phyloP scores from a whole-genome alignment of 2,113 vertebrate genomes.

The Podarcis muralis region DNA sequence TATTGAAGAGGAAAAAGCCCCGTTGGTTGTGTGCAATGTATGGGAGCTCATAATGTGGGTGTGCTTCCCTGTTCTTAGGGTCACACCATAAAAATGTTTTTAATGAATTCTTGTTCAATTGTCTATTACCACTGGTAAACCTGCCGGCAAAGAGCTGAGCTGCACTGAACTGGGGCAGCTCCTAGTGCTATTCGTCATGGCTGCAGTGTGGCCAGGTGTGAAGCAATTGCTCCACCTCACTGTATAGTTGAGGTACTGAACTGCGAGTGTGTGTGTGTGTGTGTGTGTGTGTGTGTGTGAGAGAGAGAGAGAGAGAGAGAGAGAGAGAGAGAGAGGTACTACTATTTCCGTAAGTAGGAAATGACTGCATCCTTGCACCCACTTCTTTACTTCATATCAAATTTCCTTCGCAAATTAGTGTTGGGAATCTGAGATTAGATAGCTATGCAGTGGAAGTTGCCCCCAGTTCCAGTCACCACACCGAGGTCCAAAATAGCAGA shows the following conservation, averaged over 20 bases:
- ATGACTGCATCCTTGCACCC: not conserved
- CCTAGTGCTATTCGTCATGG: not conserved
- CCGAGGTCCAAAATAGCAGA: too few relatives aligned
- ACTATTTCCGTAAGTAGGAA: not conserved
- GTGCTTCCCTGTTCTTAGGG: not conserved
- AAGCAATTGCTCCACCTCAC: not conserved
- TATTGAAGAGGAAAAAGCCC: not conserved
- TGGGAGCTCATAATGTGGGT: not conserved
- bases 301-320: too few relatives aligned
- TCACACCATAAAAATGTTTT: not conserved
- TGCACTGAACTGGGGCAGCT: not conserved
- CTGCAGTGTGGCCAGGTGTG: not conserved
- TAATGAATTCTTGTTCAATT: not conserved
- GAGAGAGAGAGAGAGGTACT: not conserved
- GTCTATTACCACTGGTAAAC: not conserved
- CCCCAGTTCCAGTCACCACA: too few relatives aligned
- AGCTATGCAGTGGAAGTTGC: too few relatives aligned
- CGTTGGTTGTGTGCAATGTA: too few relatives aligned
- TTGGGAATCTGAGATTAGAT: too few relatives aligned
- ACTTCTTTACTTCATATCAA: not conserved
- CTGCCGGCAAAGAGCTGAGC: not conserved
- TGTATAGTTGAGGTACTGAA: not conserved
- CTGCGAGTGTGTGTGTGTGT: too few relatives aligned
- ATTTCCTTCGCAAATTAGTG: too few relatives aligned
- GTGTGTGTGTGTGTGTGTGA: too few relatives aligned